Percentiles rank a stretch among this genome's conserved stretches.
These are phyloP conservation scores for Lycaon pictus DNA, from an alignment of 2,113 vertebrate species.

Conservation along the genomic window DNA sequence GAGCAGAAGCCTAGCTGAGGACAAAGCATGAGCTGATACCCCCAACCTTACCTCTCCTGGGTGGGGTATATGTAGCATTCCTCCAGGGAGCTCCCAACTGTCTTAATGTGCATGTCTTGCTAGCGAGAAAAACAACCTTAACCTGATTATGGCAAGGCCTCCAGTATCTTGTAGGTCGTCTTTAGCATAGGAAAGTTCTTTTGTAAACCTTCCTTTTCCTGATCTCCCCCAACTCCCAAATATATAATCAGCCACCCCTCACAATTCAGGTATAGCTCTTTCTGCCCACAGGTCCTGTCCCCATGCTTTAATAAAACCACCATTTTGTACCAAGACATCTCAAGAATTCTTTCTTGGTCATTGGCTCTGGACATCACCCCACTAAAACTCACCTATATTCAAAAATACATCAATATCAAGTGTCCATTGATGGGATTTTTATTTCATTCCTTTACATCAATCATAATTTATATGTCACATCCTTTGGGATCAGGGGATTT, in stretches of 20 bases:
- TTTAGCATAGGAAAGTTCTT: background rate
- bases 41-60: background rate
- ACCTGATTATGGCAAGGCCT: background rate
- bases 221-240: background rate
- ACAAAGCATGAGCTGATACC: background rate
- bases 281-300: background rate
- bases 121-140: background rate
- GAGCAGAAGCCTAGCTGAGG: background rate
- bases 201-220: background rate
- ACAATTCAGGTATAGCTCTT: background rate
- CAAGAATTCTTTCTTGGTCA: background rate
- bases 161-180: background rate
- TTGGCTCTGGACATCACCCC: background rate
- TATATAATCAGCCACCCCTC: background rate
- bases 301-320: background rate
- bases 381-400: background rate
- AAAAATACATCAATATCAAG: conserved; percentile 62
- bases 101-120: background rate
- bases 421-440: conserved; percentile 61
- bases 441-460: conserved; percentile 60
- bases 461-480: conserved; percentile 74
- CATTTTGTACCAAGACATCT: background rate
- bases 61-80: background rate
- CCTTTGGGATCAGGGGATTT: background rate
- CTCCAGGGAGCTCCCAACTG: background rate